phyloP scores from a whole-genome alignment of 2,888 invertebrate species.

The Pachliopta kotzebuea region DNA sequence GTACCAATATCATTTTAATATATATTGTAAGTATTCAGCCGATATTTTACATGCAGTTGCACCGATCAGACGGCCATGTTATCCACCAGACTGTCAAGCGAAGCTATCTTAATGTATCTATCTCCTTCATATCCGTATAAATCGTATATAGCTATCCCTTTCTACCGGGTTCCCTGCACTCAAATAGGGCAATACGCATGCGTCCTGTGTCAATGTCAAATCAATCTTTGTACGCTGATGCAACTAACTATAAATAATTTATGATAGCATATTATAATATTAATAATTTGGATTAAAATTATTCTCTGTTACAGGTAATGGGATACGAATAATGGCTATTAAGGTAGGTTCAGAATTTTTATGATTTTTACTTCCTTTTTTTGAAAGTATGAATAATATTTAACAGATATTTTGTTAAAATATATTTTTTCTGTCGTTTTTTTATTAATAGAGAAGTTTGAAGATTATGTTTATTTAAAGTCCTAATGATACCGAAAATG shows the following conservation, averaged over 20 bases:
- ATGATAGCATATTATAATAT: slow-evolving; percentile 17
- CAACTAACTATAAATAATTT: slow-evolving; percentile 52
- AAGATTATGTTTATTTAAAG: neutral
- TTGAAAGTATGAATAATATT: neutral
- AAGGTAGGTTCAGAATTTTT: slow-evolving; percentile 10
- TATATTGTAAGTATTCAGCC: slow-evolving; percentile 31
- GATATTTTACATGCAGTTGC: slow-evolving; percentile 69
- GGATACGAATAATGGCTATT: slow-evolving; percentile 1
- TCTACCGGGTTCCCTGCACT: slow-evolving; percentile 47
- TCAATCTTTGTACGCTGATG: slow-evolving; percentile 78
- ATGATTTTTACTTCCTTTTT: neutral
- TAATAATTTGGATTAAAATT: slow-evolving; percentile 10
- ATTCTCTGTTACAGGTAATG: slow-evolving; percentile 30
- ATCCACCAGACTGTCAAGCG: slow-evolving; percentile 48
- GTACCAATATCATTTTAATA: neutral
- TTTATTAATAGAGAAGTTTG: neutral
- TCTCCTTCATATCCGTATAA: slow-evolving; percentile 46
- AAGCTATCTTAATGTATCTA: slow-evolving; percentile 44
- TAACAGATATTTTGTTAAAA: neutral
- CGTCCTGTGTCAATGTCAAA: slow-evolving; percentile 77
- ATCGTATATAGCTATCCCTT: slow-evolving; percentile 47
- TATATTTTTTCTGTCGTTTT: neutral
- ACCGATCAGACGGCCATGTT: slow-evolving; percentile 70
- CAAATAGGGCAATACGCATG: slow-evolving; percentile 78
- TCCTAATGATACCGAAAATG: neutral